Base-by-base conservation (phyloP, 2,113 vertebrate genomes). In the Gnathonemus echidnorhynchus region DNA sequence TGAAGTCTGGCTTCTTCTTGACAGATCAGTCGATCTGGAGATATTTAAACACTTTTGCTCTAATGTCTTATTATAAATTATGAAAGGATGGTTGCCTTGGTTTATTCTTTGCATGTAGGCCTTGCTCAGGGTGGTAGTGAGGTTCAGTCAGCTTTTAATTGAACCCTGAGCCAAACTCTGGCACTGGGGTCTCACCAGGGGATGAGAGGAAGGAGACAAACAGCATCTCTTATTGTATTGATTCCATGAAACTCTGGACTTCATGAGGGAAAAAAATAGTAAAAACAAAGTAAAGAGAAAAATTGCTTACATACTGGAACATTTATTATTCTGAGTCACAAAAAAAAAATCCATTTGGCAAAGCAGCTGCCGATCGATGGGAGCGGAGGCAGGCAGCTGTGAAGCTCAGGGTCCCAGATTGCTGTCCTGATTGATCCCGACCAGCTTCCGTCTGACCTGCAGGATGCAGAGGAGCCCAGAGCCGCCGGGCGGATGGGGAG, bases 321-420 rank as follows among this genome's bases (percentile, higher is more conserved):
- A 95, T 96, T 94, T 96, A 95, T 95, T 95, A 95, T 95, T 94
- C 93, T 62, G 91, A 94, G 93, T 94, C 92, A 92, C 93, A 86
- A 58, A 89, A 90, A 95, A 66, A 91, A 93, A 95, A 95, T 94
- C 95, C 93, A 96, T 96, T 96, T 95, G 92, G 94, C 94, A 95
- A 96, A 95, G 95, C 95, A 96, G 95, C 94, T 95, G 94, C 94
- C 93, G 95, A 96, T 96, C 95, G 94, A 96, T 96, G 93, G 93
- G 92, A 91, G 91, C 92, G 95, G 94, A 95, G 95, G 94, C 92
- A 94, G 94, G 93, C 93, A 91, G 94, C 92, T 92, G 88, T 92
- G 92, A 92, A 93, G 94, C 93, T 93, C 93, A 92, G 90, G 93
- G 77, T 95, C 93, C 92, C 93, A 95, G 94, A 96, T 96, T 96